These are phyloP conservation scores for Magallana angulata DNA, from an alignment of 1,140 invertebrate genomes.

Conservation along the genomic window DNA sequence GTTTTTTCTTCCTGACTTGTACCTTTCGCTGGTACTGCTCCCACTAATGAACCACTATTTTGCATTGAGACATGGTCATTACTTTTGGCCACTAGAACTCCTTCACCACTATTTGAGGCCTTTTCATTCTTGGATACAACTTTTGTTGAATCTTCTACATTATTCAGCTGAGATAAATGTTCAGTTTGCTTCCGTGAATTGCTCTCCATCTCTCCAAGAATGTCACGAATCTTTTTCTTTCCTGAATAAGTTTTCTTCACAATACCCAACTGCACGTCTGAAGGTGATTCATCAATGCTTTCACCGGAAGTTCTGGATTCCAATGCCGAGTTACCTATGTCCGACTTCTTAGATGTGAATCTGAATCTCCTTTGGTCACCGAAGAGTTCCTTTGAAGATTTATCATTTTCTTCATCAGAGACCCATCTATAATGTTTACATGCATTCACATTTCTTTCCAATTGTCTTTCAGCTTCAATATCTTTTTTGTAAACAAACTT, in stretches of 20 bases:
- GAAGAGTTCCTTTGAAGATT: conserved; percentile 26
- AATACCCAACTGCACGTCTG: not conserved
- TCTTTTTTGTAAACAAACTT: conserved; percentile 9
- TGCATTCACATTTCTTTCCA: not conserved
- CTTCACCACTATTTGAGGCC: not conserved
- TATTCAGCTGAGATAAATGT: not conserved
- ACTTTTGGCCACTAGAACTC: not conserved
- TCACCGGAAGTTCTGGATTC: not conserved
- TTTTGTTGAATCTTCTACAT: not conserved
- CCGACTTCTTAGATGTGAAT: not conserved
- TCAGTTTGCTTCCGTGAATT: not conserved
- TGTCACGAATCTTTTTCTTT: conserved; percentile 23
- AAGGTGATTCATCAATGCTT: not conserved
- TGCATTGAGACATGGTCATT: not conserved
- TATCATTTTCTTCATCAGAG: conserved; percentile 12
- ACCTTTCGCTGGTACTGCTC: not conserved
- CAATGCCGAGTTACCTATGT: not conserved
- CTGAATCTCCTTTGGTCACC: conserved; percentile 31
- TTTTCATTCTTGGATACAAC: not conserved
- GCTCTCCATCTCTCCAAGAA: not conserved
- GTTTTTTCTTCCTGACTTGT: not conserved
- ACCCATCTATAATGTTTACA: conserved; percentile 25
- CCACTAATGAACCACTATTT: not conserved
- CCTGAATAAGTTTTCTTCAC: conserved; percentile 37
- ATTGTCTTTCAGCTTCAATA: conserved; percentile 13